phyloP scores from a whole-genome alignment of 2,888 invertebrate genomes.

The Hetaerina titia region DNA sequence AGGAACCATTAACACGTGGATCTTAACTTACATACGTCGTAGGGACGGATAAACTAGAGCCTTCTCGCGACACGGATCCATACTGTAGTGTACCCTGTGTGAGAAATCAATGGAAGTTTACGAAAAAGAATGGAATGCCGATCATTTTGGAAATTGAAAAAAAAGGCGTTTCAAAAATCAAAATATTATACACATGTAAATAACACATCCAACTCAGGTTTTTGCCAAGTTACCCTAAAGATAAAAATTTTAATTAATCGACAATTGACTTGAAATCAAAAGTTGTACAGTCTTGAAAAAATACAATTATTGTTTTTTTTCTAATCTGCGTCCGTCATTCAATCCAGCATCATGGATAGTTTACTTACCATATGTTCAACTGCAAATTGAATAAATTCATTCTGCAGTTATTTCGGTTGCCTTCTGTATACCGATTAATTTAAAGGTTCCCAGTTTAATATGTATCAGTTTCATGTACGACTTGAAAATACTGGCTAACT shows the following conservation, averaged over 20 bases:
- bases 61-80: constrained; percentile 82
- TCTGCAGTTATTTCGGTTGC: too few species aligned
- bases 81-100: constrained; percentile 78
- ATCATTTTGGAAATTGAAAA: constrained; percentile 22
- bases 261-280: neutral
- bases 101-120: constrained; percentile 66
- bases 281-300: neutral
- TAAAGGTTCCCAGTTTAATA: neutral
- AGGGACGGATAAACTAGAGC: constrained; percentile 92
- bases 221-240: neutral
- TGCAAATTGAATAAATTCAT: neutral
- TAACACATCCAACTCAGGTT: neutral
- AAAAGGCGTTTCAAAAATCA: constrained; percentile 28
- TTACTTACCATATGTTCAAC: neutral
- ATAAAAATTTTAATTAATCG: neutral
- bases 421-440: too few species aligned
- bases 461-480: neutral
- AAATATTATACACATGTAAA: constrained; percentile 54
- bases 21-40: constrained; percentile 82
- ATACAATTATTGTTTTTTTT: neutral
- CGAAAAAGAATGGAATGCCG: constrained; percentile 50
- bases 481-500: neutral
- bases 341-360: neutral
- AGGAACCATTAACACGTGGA: constrained; percentile 49
- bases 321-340: neutral